phyloP scores from a whole-genome alignment of 2,888 invertebrate species.

The Amiota communis region DNA sequence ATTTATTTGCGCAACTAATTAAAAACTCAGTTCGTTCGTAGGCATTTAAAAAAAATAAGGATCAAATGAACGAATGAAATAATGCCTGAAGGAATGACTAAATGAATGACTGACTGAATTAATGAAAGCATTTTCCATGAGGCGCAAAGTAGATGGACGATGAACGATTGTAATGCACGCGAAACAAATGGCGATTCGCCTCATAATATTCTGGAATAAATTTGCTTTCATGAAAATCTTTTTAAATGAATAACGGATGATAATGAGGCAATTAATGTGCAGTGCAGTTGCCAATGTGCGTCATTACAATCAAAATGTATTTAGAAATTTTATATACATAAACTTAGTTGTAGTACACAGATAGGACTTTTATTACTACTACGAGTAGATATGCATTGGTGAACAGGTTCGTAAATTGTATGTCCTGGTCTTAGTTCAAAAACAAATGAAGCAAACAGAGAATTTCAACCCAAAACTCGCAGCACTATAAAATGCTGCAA shows the following conservation, averaged over 20 bases:
- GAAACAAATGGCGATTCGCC: not conserved
- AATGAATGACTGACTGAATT: too few species aligned
- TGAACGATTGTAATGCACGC: not conserved
- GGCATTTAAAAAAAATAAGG: too few species aligned
- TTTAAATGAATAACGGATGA: not conserved
- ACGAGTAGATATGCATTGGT: not conserved
- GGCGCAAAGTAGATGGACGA: not conserved
- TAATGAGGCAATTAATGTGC: constrained; percentile 22
- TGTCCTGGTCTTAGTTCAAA: not conserved
- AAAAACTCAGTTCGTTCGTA: constrained; percentile 14
- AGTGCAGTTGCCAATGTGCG: too few species aligned
- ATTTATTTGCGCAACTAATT: constrained; percentile 29
- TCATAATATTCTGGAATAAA: not conserved
- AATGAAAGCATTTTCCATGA: not conserved
- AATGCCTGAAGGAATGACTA: too few species aligned
- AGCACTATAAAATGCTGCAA: too few species aligned
- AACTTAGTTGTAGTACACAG: too few species aligned
- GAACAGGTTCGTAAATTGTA: not conserved
- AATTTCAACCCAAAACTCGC: too few species aligned
- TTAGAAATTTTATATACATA: too few species aligned
- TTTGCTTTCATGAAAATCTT: not conserved
- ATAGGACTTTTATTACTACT: too few species aligned
- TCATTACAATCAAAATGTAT: too few species aligned
- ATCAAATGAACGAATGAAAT: too few species aligned
- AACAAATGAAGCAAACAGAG: too few species aligned